Evolutionary conservation across 2,113 vertebrate genomes (phyloP), one percentile per base, ranked within the genome.

Genomic region (Morone saxatilis): DNA sequence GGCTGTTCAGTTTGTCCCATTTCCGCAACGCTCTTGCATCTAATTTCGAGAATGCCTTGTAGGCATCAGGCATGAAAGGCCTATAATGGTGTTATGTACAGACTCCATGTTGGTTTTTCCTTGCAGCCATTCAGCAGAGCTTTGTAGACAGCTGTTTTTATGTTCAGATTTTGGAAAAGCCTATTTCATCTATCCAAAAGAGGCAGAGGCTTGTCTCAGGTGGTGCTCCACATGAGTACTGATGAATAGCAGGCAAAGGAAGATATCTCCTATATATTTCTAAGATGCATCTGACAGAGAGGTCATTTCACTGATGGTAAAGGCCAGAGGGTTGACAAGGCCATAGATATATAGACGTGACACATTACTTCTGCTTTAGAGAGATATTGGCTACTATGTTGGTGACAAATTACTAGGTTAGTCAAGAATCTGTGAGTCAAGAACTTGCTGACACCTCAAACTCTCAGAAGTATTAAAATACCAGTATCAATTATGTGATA

Each of bases 11-110:
- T 81, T 89, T 73, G 43, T 79, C 66, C 51, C 9, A 12, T 85
- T 76, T 75, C 71, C 65, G 40, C 73, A 81, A 50, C 81, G 67
- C 73, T 84, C 53, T 80, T 83, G 83, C 82, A 71, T 92, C 65
- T 89, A 61, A 90, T 91, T 91, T 87, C 36, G 63, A 65, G 80
- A 91, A 72, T 78, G 79, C 68, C 91, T 92, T 5, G 19, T 78
- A 80, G 89, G 85, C 84, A 87, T 77, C 6, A 17, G 67, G 75
- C 83, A 85, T 86, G 70, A 90, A 89, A 88, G 81, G 78, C 70
- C 76, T 72, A 53, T 89, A 90, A 90, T 84, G 78, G 87, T 81
- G 86, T 91, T 84, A 85, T 84, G 61, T 73, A 57, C 73, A 85
- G 65, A 53, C 76, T 88, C 76, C 83, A 85, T 82, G 85, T 88